phyloP scores from a whole-genome alignment of 2,888 invertebrate genomes.

The Masnerella sp. region DNA sequence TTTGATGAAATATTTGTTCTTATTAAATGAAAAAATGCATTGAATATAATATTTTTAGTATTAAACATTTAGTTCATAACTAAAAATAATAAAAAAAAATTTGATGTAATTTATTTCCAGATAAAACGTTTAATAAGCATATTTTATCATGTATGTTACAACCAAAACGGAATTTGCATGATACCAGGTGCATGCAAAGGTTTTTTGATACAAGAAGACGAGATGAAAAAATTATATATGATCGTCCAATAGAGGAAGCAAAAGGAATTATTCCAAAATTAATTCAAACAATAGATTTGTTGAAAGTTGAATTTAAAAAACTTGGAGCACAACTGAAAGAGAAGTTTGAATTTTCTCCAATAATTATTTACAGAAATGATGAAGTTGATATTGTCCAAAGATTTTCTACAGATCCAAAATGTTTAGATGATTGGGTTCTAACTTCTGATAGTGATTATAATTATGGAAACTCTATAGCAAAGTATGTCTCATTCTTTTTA shows the following conservation, averaged over 20 bases:
- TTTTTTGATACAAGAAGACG: conserved; percentile 82
- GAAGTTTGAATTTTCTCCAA: conserved; percentile 81
- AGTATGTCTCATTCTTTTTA: conserved; percentile 59
- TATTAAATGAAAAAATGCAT: too few relatives aligned
- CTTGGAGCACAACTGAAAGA: conserved; percentile 81
- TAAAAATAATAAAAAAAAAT: too few relatives aligned
- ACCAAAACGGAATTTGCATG: conserved; percentile 28
- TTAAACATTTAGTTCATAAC: too few relatives aligned
- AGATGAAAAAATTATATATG: conserved; percentile 78
- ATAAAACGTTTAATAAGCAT: too few relatives aligned
- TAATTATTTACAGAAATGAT: conserved; percentile 79
- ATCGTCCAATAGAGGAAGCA: conserved; percentile 65
- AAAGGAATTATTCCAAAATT: conserved; percentile 79
- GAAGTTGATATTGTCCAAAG: conserved; percentile 87
- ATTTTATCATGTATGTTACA: too few relatives aligned
- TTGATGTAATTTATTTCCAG: too few relatives aligned
- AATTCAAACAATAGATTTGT: conserved; percentile 83
- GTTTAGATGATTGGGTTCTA: conserved; percentile 84
- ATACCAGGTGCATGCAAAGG: conserved; percentile 62
- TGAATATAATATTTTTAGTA: too few relatives aligned
- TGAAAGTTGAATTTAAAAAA: conserved; percentile 84
- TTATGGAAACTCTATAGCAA: conserved; percentile 81
- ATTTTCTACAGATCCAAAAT: conserved; percentile 82
- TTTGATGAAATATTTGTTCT: too few relatives aligned
- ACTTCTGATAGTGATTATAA: conserved; percentile 89